Conservation (phyloP, 1,140 invertebrate genomes). For the Harpegnathos saltator region DNA sequence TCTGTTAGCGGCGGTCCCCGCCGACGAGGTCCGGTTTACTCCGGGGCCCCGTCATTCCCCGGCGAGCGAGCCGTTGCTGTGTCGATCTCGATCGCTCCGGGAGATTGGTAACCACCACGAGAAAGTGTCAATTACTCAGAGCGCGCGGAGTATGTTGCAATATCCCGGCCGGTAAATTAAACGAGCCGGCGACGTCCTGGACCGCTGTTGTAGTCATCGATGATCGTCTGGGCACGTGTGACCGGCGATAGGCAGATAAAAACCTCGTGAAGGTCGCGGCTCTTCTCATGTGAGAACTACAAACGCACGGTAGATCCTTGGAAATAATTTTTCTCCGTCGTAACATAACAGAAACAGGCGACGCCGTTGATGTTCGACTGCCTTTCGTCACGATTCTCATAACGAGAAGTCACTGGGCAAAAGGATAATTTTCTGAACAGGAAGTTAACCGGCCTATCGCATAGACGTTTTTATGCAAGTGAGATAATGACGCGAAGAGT, state of each 20-base stretch:
- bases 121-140: slow-evolving; percentile 69
- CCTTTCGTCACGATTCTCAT: too few relatives aligned
- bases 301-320: too few relatives aligned
- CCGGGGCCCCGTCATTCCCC: slow-evolving; percentile 47
- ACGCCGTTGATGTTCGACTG: too few relatives aligned
- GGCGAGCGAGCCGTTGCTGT: slow-evolving; percentile 30
- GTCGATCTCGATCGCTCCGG: slow-evolving; percentile 53
- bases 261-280: too few relatives aligned
- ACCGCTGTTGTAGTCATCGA: slow-evolving; percentile 2
- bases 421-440: too few relatives aligned
- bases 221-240: neutral
- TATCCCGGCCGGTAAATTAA: slow-evolving; percentile 58
- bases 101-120: slow-evolving; percentile 48
- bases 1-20: slow-evolving; percentile 76
- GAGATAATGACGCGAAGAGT: too few relatives aligned
- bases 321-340: too few relatives aligned
- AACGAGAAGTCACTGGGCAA: too few relatives aligned
- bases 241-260: neutral
- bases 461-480: too few relatives aligned
- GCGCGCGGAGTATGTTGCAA: slow-evolving; percentile 20
- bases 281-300: too few relatives aligned
- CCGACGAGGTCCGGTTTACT: slow-evolving; percentile 52
- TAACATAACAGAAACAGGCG: too few relatives aligned
- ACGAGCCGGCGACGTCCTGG: slow-evolving; percentile 1
- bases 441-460: too few relatives aligned